Conservation (phyloP, 2,888 invertebrate species). For the Electrophaes corylata region DNA sequence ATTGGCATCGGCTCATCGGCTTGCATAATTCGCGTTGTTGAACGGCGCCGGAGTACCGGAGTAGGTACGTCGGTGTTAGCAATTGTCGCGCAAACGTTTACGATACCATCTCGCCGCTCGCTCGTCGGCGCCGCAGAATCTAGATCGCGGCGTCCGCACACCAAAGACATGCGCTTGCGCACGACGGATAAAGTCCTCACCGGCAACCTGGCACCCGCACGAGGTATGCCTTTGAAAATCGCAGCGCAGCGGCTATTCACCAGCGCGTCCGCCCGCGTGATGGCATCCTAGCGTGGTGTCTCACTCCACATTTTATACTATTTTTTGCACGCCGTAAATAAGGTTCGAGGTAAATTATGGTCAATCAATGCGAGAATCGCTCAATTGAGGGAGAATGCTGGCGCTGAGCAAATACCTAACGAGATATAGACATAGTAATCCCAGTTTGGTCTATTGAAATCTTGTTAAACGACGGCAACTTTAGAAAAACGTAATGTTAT, state of each 20-base stretch:
- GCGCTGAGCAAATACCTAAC: constrained; percentile 14
- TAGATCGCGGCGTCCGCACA: constrained; percentile 75
- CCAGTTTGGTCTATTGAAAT: constrained; percentile 13
- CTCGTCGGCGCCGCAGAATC: constrained; percentile 71
- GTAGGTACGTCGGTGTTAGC: constrained; percentile 61
- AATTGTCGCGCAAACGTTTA: constrained; percentile 76
- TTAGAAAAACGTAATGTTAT: constrained; percentile 21
- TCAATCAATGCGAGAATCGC: constrained; percentile 25
- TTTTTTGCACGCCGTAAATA: constrained; percentile 42
- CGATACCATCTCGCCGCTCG: constrained; percentile 74
- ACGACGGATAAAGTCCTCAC: constrained; percentile 79
- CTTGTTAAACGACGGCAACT: not conserved
- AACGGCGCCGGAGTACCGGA: constrained; percentile 39
- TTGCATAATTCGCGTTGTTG: constrained; percentile 75
- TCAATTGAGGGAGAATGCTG: constrained; percentile 29
- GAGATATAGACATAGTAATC: constrained; percentile 7
- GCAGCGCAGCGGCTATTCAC: constrained; percentile 55
- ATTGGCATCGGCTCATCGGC: constrained; percentile 51
- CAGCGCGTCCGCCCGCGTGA: constrained; percentile 60
- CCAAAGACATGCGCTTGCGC: constrained; percentile 74
- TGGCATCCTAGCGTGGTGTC: constrained; percentile 70
- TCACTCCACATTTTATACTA: constrained; percentile 38
- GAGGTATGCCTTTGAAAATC: constrained; percentile 76
- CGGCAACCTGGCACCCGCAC: constrained; percentile 59
- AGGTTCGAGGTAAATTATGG: constrained; percentile 37